Evolutionary conservation across 2,797 vertebrate species (phyloP), one percentile per base, ranked within the genome.

Genomic region (Phrynocephalus guinanensis): DNA sequence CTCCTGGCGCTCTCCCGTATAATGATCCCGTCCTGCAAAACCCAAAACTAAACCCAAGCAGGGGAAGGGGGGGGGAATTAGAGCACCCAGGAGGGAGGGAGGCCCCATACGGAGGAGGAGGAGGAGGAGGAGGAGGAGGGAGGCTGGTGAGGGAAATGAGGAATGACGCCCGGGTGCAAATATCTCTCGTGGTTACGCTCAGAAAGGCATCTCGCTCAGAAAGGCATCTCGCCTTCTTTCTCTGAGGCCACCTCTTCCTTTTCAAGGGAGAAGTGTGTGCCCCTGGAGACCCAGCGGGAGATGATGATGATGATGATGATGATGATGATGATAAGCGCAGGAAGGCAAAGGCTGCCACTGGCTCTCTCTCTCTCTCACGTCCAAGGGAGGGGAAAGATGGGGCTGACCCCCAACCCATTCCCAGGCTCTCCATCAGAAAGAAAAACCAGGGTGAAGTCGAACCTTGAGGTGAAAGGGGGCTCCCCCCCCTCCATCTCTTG

Each of bases 31-130:
- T 63, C 84, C 18, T 33, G 52, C 63, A 68, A 52, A 44, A n/a
- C 26, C 82, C 82, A 72, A 72, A 75, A 20, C 38, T n/a, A 77
- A 73, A 85, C n/a, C 38, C 73, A 78, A 85, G 26, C 60, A 68
- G 72, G 38, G 44, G 38, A 5, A 24, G 33, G 33, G 33, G 33
- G 33, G 30, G 26, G n/a, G 63, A 28, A 83, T 73, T 24, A 73
- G 70, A 83, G 48, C 13, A 5, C 28, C 72, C 0, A 11, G 52
- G 11, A 63, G 18, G 18, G 60, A 63, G 18, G 60, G 16, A 63
- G 60, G 33, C 33, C 33, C 33, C 33, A 33, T 2, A 2, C 33
- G 60, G 52, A 56, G 52, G 60, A 16, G 18, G 11, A 16, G 16
- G 13, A 10, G 28, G 9, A 63, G 20, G 20, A 16, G 16, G 13